Percentiles rank a stretch among this genome's conserved stretches.
phyloP scores from a whole-genome alignment of 2,797 vertebrate genomes.

The Decapterus maruadsi region DNA sequence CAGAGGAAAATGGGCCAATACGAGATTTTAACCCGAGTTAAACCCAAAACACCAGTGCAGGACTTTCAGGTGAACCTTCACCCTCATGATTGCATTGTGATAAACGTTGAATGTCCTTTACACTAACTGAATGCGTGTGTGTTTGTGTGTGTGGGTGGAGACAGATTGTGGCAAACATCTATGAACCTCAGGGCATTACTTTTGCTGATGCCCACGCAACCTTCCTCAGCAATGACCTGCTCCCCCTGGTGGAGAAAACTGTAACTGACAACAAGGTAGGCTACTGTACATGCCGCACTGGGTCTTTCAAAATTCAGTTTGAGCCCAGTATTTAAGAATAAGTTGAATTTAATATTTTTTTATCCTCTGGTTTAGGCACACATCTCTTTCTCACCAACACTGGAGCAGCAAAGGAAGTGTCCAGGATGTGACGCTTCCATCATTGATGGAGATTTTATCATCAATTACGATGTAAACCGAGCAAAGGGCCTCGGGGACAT shows the following conservation, averaged over 20 bases:
- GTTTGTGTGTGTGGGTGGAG: conserved; percentile 46
- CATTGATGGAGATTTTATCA: conserved; percentile 91
- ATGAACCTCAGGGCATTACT: conserved; percentile 91
- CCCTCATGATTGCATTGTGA: background rate
- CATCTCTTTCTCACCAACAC: conserved; percentile 90
- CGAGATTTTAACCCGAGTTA: conserved; percentile 90
- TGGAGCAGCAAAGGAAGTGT: conserved; percentile 92
- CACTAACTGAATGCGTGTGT: background rate
- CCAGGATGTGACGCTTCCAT: conserved; percentile 85
- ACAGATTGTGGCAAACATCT: conserved; percentile 90
- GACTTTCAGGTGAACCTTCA: conserved; percentile 88
- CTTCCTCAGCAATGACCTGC: conserved; percentile 91
- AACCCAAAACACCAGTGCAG: conserved; percentile 90
- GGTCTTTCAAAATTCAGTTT: background rate
- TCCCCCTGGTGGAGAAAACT: conserved; percentile 87
- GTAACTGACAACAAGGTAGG: conserved; percentile 89
- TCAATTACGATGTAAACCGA: conserved; percentile 92
- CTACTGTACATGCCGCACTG: background rate
- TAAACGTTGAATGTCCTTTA: background rate
- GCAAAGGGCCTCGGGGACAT: conserved; percentile 83
- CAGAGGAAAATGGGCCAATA: conserved; percentile 90
- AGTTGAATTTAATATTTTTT: background rate
- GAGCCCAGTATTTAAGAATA: background rate
- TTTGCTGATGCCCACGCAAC: conserved; percentile 87
- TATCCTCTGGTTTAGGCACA: conserved; percentile 83